Base-by-base conservation (phyloP, 2,797 vertebrate genomes). In the Novumbra hubbsi region DNA sequence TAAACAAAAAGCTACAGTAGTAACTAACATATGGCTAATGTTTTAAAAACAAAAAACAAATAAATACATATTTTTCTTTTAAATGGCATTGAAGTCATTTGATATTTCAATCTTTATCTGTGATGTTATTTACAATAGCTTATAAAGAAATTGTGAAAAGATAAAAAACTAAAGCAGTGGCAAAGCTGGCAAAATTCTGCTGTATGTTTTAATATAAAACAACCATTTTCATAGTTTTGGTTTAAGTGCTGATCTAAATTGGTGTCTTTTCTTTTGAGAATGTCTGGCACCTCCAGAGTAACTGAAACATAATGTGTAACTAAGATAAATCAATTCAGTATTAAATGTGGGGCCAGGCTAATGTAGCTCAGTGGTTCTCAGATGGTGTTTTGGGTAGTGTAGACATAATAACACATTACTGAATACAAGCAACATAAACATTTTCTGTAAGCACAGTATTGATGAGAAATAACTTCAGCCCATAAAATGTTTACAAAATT, bases 181-280 rank as follows among this genome's bases (percentile, higher is more conserved):
- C 34, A 68, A 3, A 74, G 67, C 72, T 84, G 69, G 79, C 74
- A 78, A 66, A 30, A 72, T 68, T 77, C 68, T 48, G 69, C 72
- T 60, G 21, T 62, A 77, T 88, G 91, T 92, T 93, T 94, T 93
- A 94, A 93, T 92, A 87, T 93, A 93, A 94, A 93, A 93, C 91
- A 64, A 74, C n/a, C 73, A 50, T 70, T 64, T 70, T 60, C 48
- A 19, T 45, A 76, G 65, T 80, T 67, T 81, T 69, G 45, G 41
- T 52, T 50, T 34, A 16, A 30, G 6, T 28, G 16, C 21, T n/a
- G 57, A 60, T 21, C 21, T 57, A n/a, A 24, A 57, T 24, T 5
- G 19, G 4, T 55, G 50, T 55, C 50, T 49, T 45, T 55, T 45
- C n/a, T 4, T 57, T 21, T 6, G n/a, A 57, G 11, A 11, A 45